Evolutionary conservation across 2,113 vertebrate species (phyloP).

Genomic region (Macheiramphus alcinus): DNA sequence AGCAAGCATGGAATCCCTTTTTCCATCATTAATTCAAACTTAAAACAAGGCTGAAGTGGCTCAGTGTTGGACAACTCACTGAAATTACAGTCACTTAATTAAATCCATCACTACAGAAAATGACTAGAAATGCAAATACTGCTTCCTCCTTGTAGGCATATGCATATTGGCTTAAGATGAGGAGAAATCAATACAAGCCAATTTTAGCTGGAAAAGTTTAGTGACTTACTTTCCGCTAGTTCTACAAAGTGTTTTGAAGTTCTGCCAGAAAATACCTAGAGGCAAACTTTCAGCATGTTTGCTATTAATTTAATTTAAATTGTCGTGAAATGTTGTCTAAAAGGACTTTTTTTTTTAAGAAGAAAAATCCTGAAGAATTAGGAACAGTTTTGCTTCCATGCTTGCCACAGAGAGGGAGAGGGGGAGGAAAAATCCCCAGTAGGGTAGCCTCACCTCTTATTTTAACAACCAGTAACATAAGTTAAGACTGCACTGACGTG

Average conservation of each 20-base stretch:
- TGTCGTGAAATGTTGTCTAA: neutral
- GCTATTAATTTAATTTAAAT: neutral
- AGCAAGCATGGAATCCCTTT: neutral
- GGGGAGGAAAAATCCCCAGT: neutral
- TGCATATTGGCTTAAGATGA: neutral
- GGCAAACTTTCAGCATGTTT: neutral
- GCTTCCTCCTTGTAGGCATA: neutral
- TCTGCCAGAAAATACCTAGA: neutral
- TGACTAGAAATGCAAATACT: neutral
- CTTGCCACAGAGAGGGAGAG: neutral
- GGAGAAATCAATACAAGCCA: neutral
- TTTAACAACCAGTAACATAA: neutral
- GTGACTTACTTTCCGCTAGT: neutral
- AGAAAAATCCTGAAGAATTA: neutral
- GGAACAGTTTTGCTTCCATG: neutral
- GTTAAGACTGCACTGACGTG: neutral
- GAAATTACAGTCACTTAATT: neutral
- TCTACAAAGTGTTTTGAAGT: neutral
- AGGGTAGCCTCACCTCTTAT: neutral
- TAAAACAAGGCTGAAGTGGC: neutral
- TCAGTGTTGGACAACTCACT: neutral
- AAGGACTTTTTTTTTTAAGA: neutral
- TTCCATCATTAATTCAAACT: neutral
- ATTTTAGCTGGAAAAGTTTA: neutral
- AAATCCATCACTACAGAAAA: neutral